These are phyloP conservation scores for Saturnia pavonia DNA, from an alignment of 2,888 invertebrate genomes.

Conservation along the genomic window DNA sequence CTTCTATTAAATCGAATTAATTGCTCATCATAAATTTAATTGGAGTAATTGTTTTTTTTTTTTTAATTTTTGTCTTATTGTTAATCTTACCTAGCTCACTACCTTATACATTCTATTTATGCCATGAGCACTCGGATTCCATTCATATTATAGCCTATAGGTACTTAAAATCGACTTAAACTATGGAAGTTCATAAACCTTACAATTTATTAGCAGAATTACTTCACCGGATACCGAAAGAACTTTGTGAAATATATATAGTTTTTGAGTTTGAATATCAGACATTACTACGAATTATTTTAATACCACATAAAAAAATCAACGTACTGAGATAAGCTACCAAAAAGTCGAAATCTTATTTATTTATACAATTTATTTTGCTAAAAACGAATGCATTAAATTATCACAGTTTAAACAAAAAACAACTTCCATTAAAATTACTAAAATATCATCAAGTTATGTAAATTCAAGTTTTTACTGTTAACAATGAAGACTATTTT, in stretches of 20 bases:
- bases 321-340: background rate
- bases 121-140: background rate
- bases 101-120: background rate
- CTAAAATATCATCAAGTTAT: background rate
- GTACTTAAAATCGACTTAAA: no score
- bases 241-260: background rate
- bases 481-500: constrained; percentile 1
- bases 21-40: no score
- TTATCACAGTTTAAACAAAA: background rate
- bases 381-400: background rate
- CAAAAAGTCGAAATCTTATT: background rate
- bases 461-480: constrained; percentile 6
- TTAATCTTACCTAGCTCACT: no score
- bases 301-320: background rate
- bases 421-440: background rate
- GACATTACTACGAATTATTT: background rate
- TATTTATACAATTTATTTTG: background rate
- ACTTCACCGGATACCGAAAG: background rate
- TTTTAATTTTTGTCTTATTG: no score
- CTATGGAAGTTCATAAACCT: background rate
- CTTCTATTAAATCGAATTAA: no score
- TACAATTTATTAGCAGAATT: background rate
- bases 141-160: no score
- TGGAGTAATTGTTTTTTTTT: no score
- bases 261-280: background rate